These are phyloP conservation scores for Hecatera dysodea DNA, from an alignment of 2,888 invertebrate species.

Conservation along the genomic window DNA sequence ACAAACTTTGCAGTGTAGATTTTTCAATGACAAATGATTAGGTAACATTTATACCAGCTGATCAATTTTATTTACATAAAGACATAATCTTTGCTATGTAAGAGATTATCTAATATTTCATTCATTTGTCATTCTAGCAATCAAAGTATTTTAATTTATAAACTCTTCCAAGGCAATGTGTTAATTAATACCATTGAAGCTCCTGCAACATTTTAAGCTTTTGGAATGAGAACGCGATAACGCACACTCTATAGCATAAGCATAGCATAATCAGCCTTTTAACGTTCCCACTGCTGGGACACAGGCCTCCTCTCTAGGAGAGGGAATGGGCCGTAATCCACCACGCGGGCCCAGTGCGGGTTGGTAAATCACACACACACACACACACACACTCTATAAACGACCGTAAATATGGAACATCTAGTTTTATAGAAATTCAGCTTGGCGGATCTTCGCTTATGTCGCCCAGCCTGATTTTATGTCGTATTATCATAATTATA, in stretches of 20 bases:
- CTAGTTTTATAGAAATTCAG: neutral
- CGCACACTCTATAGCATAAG: neutral
- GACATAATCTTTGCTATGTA: neutral
- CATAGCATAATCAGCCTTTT: no score
- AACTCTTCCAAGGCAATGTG: neutral
- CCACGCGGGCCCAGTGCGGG: no score
- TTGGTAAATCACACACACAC: no score
- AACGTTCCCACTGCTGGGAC: no score
- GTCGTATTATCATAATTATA: no score
- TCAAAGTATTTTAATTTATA: neutral
- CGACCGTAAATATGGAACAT: neutral
- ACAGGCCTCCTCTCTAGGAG: no score
- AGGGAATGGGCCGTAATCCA: no score
- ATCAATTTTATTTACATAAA: conserved; percentile 9
- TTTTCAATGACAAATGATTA: neutral
- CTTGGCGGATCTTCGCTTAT: neutral
- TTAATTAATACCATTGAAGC: neutral
- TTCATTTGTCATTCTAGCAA: neutral
- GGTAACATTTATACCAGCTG: neutral
- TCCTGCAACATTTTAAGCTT: neutral
- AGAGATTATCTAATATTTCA: neutral
- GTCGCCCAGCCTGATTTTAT: neutral
- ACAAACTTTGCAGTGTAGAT: neutral
- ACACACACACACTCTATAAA: neutral
- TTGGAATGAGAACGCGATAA: neutral